Percentiles rank a stretch among this genome's conserved stretches.
These are phyloP conservation scores for Asbolus verrucosus DNA, from an alignment of 1,140 invertebrate genomes.

Conservation along the genomic window DNA sequence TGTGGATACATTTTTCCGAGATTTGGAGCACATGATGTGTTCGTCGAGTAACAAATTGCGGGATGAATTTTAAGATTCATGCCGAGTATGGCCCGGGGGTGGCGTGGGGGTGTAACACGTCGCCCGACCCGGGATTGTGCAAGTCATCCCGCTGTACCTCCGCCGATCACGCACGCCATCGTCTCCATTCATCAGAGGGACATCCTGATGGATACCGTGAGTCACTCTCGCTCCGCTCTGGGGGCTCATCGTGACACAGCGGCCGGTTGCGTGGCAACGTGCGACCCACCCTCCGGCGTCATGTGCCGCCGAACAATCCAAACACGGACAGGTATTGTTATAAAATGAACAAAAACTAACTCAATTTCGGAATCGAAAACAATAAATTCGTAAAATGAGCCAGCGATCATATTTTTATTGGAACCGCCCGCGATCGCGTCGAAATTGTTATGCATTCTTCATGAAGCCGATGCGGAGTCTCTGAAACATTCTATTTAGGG, in stretches of 20 bases:
- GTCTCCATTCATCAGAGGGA: slow-evolving; percentile 18
- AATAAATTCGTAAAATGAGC: slow-evolving; percentile 29
- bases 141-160: slow-evolving; percentile 18
- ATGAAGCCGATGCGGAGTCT: slow-evolving; percentile 25
- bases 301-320: neutral
- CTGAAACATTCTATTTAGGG: slow-evolving; percentile 41
- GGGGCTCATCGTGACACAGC: slow-evolving; percentile 6
- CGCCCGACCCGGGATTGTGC: slow-evolving; percentile 11
- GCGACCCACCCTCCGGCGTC: slow-evolving; percentile 13
- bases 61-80: slow-evolving; percentile 26
- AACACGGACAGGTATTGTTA: slow-evolving; percentile 4
- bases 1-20: neutral
- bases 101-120: slow-evolving; percentile 2
- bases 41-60: neutral
- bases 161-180: slow-evolving; percentile 27
- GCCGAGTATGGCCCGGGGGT: slow-evolving; percentile 4
- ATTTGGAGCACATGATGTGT: neutral
- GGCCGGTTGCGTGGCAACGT: slow-evolving; percentile 28
- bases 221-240: neutral
- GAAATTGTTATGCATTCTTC: slow-evolving; percentile 42
- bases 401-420: slow-evolving; percentile 4
- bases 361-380: slow-evolving; percentile 17
- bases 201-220: slow-evolving; percentile 26
- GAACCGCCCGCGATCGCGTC: slow-evolving; percentile 27
- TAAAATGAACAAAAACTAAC: slow-evolving; percentile 10